These are phyloP conservation scores for Scyliorhinus canicula DNA, from an alignment of 2,797 vertebrate species.

Conservation along the genomic window DNA sequence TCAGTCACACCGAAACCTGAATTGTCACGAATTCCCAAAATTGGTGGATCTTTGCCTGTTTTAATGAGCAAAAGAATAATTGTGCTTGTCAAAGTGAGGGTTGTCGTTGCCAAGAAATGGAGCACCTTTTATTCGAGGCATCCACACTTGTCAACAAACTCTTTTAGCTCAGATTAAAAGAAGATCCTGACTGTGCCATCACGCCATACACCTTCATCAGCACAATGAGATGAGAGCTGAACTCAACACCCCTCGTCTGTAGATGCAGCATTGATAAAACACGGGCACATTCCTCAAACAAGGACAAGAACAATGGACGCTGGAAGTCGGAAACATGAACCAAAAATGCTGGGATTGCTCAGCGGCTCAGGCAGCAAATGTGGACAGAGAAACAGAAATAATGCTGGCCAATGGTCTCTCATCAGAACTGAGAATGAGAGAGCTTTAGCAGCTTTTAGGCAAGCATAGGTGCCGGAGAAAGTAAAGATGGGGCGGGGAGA, in stretches of 20 bases:
- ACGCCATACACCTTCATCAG: no score
- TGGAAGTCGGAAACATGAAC: not conserved
- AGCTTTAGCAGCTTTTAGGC: not conserved
- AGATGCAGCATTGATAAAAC: no score
- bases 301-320: not conserved
- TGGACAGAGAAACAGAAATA: no score
- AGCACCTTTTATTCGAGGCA: no score
- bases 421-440: not conserved
- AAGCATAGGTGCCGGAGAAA: not conserved
- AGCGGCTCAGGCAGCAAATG: not conserved
- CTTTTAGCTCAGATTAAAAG: no score
- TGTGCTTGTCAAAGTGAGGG: not conserved
- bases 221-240: not conserved
- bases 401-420: not conserved
- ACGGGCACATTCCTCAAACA: no score
- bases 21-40: not conserved
- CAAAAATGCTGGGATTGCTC: not conserved
- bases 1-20: no score
- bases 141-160: no score
- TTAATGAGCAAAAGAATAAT: not conserved
- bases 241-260: not conserved
- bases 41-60: not conserved
- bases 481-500: not conserved
- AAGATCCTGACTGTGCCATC: not conserved
- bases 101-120: no score